A percentile compares a stretch with the other conserved stretches of the same genome.
Evolutionary conservation across 2,797 vertebrate species (phyloP).

Genomic region (Lutjanus campechanus): DNA sequence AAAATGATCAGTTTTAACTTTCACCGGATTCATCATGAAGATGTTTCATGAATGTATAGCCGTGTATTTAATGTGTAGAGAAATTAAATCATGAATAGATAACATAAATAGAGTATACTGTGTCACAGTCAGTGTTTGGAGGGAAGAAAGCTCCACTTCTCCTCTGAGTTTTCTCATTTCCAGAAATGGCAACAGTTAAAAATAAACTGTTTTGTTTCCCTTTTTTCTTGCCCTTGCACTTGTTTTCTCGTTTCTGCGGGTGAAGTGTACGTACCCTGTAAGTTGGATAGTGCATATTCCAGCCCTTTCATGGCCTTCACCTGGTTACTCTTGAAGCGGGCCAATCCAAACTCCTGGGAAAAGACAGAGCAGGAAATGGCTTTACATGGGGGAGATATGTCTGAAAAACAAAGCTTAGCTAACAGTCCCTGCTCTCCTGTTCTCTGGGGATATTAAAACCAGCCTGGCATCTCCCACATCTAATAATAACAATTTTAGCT

Average conservation of each 20-base stretch:
- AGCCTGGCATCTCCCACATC: conserved; percentile 44
- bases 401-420: conserved; percentile 33
- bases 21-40: background rate
- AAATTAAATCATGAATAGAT: background rate
- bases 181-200: conserved; percentile 44
- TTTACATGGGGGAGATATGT: conserved; percentile 31
- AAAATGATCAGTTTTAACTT: background rate
- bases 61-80: background rate
- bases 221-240: conserved; percentile 8
- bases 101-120: background rate
- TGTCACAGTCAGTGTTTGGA: background rate
- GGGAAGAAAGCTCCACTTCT: conserved; percentile 17
- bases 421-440: conserved; percentile 8
- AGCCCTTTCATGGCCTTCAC: conserved; percentile 85
- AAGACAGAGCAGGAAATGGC: conserved; percentile 59
- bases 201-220: conserved; percentile 46
- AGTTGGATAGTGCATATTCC: conserved; percentile 82
- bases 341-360: conserved; percentile 86
- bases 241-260: background rate
- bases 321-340: conserved; percentile 88
- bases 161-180: conserved; percentile 14
- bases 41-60: background rate
- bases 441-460: conserved; percentile 39
- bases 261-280: conserved; percentile 79
- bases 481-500: conserved; percentile 39